A percentile compares a stretch with the other conserved stretches of the same genome.
phyloP scores from a whole-genome alignment of 2,113 vertebrate genomes.

The Perca schrenkii region DNA sequence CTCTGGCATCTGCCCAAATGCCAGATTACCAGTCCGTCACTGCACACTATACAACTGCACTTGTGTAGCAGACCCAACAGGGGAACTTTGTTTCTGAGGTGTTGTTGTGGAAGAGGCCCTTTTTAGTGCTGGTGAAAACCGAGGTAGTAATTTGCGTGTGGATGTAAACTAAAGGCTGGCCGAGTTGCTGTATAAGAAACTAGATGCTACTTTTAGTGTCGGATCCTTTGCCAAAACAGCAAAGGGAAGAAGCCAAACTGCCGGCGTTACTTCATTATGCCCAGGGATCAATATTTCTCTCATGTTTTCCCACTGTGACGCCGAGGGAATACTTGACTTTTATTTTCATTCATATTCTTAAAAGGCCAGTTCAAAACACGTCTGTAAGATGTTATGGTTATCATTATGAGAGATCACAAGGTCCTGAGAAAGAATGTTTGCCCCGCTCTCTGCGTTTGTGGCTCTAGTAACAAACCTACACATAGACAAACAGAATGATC shows the following conservation, averaged over 20 bases:
- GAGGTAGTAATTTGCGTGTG: conserved; percentile 2
- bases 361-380: conserved; percentile 39
- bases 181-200: background rate
- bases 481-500: background rate
- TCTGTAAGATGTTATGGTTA: conserved; percentile 63
- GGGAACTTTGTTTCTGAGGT: background rate
- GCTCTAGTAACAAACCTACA: conserved; percentile 15
- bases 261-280: conserved; percentile 20
- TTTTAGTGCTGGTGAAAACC: conserved; percentile 8
- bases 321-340: background rate
- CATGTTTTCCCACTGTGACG: conserved; percentile 40
- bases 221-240: conserved; percentile 30
- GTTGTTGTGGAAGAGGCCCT: background rate
- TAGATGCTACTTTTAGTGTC: background rate
- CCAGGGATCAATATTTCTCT: conserved; percentile 1
- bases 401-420: conserved; percentile 63
- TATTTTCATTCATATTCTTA: conserved; percentile 49
- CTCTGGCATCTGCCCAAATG: no score
- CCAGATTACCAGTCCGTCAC: no score
- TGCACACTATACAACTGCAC: background rate
- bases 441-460: background rate
- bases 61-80: background rate
- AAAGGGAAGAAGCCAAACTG: conserved; percentile 14
- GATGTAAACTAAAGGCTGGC: conserved; percentile 14
- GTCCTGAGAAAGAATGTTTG: conserved; percentile 70